Evolutionary conservation across 1,140 invertebrate genomes (phyloP).

Genomic region (Brevipalpus yothersi): DNA sequence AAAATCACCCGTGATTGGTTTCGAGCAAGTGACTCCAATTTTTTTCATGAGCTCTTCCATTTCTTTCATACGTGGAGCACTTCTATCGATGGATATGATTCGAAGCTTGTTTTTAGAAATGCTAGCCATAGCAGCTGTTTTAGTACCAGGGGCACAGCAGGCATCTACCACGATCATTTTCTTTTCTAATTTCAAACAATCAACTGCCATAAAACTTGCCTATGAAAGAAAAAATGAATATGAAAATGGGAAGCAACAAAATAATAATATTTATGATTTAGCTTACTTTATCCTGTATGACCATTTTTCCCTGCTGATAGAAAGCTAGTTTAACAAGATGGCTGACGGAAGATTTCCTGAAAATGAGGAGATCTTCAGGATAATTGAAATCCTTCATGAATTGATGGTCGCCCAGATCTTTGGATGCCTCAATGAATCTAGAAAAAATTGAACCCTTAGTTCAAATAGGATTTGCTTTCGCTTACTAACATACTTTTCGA

Average conservation of each 20-base stretch:
- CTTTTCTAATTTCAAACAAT: slow-evolving; percentile 38
- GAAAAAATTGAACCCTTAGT: neutral
- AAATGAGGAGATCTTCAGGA: neutral
- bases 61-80: slow-evolving; percentile 1
- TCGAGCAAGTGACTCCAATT: slow-evolving; percentile 36
- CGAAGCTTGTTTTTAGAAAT: slow-evolving; percentile 48
- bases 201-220: slow-evolving; percentile 59
- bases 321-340: neutral
- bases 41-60: slow-evolving; percentile 18
- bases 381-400: neutral
- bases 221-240: too few relatives aligned
- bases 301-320: neutral
- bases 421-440: neutral
- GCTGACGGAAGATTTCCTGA: neutral
- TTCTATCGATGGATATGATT: slow-evolving; percentile 9
- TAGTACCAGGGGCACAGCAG: slow-evolving; percentile 91
- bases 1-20: slow-evolving; percentile 40
- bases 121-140: slow-evolving; percentile 64
- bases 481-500: neutral
- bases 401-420: neutral
- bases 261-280: too few relatives aligned
- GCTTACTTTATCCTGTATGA: slow-evolving; percentile 22
- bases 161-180: slow-evolving; percentile 54
- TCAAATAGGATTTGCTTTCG: neutral
- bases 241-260: too few relatives aligned